Percentiles rank a stretch among this genome's conserved stretches.
Conservation (phyloP, 2,113 vertebrate species). For the Paracanthobrama guichenoti region DNA sequence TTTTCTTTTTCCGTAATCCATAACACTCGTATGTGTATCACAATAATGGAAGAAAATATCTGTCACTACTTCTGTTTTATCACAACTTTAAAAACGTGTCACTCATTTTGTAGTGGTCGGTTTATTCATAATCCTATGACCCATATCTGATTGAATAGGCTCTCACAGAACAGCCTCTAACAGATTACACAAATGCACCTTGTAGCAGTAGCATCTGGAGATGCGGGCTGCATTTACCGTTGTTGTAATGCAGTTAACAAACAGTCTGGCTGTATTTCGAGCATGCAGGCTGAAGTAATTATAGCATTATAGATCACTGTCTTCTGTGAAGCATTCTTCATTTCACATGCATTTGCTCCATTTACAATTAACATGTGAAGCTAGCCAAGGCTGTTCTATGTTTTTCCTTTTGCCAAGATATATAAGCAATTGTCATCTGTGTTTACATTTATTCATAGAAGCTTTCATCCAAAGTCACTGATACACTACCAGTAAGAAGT, state of each 20-base stretch:
- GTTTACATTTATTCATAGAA: background rate
- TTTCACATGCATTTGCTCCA: slow-evolving; percentile 46
- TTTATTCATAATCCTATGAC: background rate
- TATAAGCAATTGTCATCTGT: background rate
- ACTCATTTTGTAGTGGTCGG: too few species aligned
- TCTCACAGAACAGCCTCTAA: slow-evolving; percentile 61
- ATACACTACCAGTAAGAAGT: background rate
- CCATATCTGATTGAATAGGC: slow-evolving; percentile 35
- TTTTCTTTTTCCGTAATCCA: too few species aligned
- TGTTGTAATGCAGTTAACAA: slow-evolving; percentile 58
- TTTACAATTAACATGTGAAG: slow-evolving; percentile 34
- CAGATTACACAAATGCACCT: slow-evolving; percentile 58
- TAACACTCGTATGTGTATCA: too few species aligned
- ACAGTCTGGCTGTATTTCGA: slow-evolving; percentile 24
- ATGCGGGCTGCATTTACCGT: slow-evolving; percentile 55
- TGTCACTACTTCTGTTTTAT: too few species aligned
- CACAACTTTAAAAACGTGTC: too few species aligned
- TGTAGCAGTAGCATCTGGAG: slow-evolving; percentile 62
- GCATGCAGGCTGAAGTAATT: slow-evolving; percentile 50
- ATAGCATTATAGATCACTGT: slow-evolving; percentile 56
- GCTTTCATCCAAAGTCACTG: background rate
- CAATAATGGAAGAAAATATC: too few species aligned
- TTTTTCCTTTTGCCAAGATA: slow-evolving; percentile 1
- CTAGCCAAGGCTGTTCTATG: background rate
- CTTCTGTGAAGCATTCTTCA: slow-evolving; percentile 50